phyloP scores from a whole-genome alignment of 2,113 vertebrate species.

The Cyphomyrus plagiostoma region DNA sequence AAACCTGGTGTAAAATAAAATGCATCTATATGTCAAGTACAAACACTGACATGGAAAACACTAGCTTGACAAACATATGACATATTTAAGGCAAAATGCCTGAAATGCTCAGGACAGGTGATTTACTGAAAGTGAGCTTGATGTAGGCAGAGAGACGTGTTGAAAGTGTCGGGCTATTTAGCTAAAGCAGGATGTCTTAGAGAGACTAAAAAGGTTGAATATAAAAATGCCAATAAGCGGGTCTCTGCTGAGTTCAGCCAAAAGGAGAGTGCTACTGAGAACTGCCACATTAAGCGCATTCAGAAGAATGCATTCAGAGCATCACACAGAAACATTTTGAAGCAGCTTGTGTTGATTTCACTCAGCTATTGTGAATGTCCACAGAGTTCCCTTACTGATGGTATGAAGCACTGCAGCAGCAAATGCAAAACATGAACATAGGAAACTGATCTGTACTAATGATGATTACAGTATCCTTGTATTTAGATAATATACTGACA shows the following conservation, averaged over 20 bases:
- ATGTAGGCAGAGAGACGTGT: background rate
- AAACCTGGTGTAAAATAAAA: background rate
- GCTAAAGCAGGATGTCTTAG: constrained; percentile 26
- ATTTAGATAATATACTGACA: background rate
- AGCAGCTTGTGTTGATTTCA: background rate
- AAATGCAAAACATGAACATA: background rate
- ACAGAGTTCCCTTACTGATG: background rate
- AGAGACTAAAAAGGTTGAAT: constrained; percentile 33
- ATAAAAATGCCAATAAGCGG: constrained; percentile 31
- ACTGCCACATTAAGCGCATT: constrained; percentile 41
- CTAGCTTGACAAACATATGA: background rate
- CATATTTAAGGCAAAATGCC: background rate
- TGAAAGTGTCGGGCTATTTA: constrained; percentile 14
- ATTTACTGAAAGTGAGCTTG: background rate
- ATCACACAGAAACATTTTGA: background rate
- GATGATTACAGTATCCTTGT: background rate
- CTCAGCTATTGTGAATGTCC: background rate
- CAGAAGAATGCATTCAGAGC: constrained; percentile 30
- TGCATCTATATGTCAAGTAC: background rate
- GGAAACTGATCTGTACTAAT: background rate
- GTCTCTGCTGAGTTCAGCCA: constrained; percentile 40
- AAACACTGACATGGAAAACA: background rate
- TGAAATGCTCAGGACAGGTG: background rate
- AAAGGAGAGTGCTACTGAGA: constrained; percentile 33
- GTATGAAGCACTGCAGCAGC: background rate